Conservation (phyloP, 2,888 invertebrate species). For the Lepidochitona cinerea region DNA sequence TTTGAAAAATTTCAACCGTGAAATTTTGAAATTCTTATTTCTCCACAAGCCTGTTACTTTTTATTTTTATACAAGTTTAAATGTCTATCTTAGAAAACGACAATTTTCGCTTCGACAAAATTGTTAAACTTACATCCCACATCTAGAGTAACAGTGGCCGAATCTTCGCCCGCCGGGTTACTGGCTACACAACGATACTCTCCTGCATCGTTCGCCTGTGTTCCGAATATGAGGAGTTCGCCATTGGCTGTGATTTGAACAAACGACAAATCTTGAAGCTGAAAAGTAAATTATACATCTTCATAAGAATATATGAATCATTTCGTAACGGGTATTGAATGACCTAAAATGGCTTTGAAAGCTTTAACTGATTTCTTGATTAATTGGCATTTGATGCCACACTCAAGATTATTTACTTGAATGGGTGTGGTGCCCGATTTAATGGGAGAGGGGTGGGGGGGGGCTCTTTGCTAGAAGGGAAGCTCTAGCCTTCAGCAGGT, state of each 20-base stretch:
- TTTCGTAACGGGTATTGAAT: background rate
- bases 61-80: too few relatives aligned
- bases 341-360: background rate
- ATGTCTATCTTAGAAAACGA: too few relatives aligned
- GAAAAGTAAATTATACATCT: conserved; percentile 12
- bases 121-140: conserved; percentile 69
- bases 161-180: conserved; percentile 59
- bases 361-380: too few relatives aligned
- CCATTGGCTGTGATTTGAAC: conserved; percentile 60
- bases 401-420: background rate
- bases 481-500: too few relatives aligned
- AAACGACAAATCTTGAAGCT: conserved; percentile 63
- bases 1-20: too few relatives aligned
- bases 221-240: conserved; percentile 60
- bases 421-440: too few relatives aligned
- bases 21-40: too few relatives aligned
- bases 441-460: too few relatives aligned
- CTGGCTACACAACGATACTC: conserved; percentile 60
- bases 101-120: too few relatives aligned
- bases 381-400: background rate
- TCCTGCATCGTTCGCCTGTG: conserved; percentile 60
- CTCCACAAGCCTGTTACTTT: too few relatives aligned
- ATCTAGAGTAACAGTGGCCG: conserved; percentile 50
- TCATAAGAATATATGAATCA: background rate
- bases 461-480: too few relatives aligned